A percentile compares a stretch with the other conserved stretches of the same genome.
Conservation (phyloP, 1,140 invertebrate species). For the Calephelis nemesis region DNA sequence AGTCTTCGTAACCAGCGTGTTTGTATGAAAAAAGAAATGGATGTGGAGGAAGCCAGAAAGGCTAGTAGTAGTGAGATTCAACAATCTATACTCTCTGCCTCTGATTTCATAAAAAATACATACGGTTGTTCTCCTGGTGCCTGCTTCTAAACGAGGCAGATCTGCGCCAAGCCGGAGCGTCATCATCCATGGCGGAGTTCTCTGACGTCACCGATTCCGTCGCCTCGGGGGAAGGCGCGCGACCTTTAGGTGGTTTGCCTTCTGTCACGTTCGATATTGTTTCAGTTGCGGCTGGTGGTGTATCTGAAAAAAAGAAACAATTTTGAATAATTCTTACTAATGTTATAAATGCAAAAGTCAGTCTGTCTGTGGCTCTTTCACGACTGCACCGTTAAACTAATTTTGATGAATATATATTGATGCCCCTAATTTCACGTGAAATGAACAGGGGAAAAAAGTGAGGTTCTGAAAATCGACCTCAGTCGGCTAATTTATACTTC, state of each 20-base stretch:
- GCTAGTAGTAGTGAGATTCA: background rate
- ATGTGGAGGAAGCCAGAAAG: no score
- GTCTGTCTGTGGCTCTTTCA: no score
- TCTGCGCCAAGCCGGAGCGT: constrained; percentile 62
- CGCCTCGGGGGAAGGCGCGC: constrained; percentile 55
- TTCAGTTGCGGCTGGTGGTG: constrained; percentile 67
- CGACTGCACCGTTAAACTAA: background rate
- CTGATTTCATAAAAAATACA: constrained; percentile 30
- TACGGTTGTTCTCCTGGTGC: constrained; percentile 51
- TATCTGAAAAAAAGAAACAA: constrained; percentile 58
- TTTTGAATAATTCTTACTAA: no score
- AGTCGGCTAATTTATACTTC: no score
- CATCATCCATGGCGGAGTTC: constrained; percentile 37
- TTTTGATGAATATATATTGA: no score
- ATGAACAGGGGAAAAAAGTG: no score
- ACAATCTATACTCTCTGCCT: background rate
- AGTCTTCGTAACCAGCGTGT: no score
- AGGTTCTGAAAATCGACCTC: no score
- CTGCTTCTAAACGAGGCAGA: constrained; percentile 58
- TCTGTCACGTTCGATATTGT: constrained; percentile 82
- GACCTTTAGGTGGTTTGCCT: constrained; percentile 61
- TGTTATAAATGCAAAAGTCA: no score
- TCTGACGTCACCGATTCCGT: constrained; percentile 36
- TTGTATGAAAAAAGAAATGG: no score
- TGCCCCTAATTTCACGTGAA: no score